Base-by-base conservation (phyloP, 2,113 vertebrate genomes). In the Hymenochirus boettgeri region DNA sequence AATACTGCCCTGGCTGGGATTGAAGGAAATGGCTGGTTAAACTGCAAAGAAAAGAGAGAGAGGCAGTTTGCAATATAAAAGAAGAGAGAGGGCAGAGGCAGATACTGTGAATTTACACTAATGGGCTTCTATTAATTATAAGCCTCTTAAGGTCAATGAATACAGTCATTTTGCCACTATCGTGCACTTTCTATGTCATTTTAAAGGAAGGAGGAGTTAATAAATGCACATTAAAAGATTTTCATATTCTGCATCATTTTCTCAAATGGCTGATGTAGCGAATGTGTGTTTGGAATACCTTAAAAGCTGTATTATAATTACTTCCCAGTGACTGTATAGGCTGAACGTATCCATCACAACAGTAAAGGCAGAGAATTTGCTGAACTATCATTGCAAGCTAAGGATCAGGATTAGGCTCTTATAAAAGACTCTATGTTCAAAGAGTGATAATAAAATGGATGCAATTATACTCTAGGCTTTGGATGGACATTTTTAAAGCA, bases 21-120 rank as follows among this genome's bases (percentile, higher is more conserved):
- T 53, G 65, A 39, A 69, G 65, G 64, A 66, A 66, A 59, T 66
- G 55, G 65, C 57, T 69, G 65, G 65, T 69, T 69, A 59, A 60
- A 42, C 65, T 69, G 47, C 59, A 48, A 69, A 42, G 23, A 57
- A 35, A 57, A 22, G 17, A 60, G 46, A 60, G 56, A 37, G 7
- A 67, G 46, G 53, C 53, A 35, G 11, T 48, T 27, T 25, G 57
- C 21, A 42, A 51, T 42, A 17, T 42, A 37, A 52, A 62, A 19
- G 9, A 33, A 55, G 18, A 10, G 26, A 55, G 5, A 57, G 45
- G 56, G 57, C 31, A 46, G 47, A 59, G 55, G 42, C 24, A 60
- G 48, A 53, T 50, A 60, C 47, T 53, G 57, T 47, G 60, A 59
- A 59, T 69, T 53, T 60, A 69, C 65, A 69, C 56, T 69, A 69